These are phyloP conservation scores for Dasypogon diadema DNA, from an alignment of 2,888 invertebrate genomes.

Conservation along the genomic window DNA sequence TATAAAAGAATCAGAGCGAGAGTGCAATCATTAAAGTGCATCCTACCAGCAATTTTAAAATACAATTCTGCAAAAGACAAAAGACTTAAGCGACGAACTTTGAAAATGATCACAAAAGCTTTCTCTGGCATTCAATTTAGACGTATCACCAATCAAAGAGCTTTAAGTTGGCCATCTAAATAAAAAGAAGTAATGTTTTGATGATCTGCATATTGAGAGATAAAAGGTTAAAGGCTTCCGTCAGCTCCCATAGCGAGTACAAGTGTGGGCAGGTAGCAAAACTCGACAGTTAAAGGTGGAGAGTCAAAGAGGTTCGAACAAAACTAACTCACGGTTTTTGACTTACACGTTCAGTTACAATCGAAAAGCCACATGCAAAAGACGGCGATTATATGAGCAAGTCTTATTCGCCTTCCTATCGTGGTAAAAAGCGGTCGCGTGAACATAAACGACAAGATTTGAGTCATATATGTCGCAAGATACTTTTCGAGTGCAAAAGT, in stretches of 20 bases:
- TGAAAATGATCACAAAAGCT: not conserved
- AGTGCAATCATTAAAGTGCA: no score
- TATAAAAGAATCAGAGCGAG: no score
- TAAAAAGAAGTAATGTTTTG: no score
- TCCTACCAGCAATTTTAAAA: no score
- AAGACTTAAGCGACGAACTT: slow-evolving; percentile 33
- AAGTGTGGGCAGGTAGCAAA: not conserved
- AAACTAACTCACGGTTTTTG: not conserved
- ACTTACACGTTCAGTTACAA: slow-evolving; percentile 3
- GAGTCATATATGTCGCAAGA: slow-evolving; percentile 32
- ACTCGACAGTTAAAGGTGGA: slow-evolving; percentile 7
- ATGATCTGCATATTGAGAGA: not conserved
- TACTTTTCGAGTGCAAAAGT: not conserved
- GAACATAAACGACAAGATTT: not conserved
- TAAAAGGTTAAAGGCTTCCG: slow-evolving; percentile 31
- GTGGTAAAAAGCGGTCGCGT: slow-evolving; percentile 30
- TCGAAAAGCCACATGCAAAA: slow-evolving; percentile 36
- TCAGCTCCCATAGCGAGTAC: not conserved
- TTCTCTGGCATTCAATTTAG: not conserved
- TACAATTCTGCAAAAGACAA: no score
- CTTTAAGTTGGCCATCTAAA: not conserved
- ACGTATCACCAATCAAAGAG: not conserved
- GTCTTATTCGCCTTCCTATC: slow-evolving; percentile 10
- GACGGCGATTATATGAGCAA: slow-evolving; percentile 8
- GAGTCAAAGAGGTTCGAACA: slow-evolving; percentile 9